Evolutionary conservation across 2,888 invertebrate species (phyloP), one percentile per base, ranked within the genome.

Genomic region (Notodonta dromedarius): DNA sequence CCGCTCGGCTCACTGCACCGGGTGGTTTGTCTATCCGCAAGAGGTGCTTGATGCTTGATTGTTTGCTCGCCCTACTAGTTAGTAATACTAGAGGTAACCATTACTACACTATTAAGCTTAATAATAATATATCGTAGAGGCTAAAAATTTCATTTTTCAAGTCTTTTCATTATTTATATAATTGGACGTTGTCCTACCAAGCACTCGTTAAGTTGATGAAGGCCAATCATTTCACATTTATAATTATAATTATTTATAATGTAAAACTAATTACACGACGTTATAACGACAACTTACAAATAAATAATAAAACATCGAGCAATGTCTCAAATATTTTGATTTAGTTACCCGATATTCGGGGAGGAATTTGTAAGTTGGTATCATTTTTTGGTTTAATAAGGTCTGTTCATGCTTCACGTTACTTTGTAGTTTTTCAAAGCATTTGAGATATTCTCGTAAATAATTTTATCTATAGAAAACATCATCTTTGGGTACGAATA

Each of bases 101-200:
- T 69, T 63, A 48, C 60, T 61, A 65, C 62, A 64, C 51, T 44
- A 65, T 74, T 73, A 68, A 69, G 72, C 73, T 74, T 73, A 75
- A 60, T 75, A 71, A 77, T 66, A 76, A 74, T 66, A 66, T 70
- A 74, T 73, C 70, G 70, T 79, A 76, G 74, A 76, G 79, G 77
- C 81, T 79, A 85, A 86, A 83, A 88, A 86, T 90, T 91, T 89
- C 83, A 85, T 85, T 82, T 53, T 80, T 89, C 77, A 92, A 92
- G 92, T 92, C 93, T 92, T 93, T 92, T 91, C 85, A 78, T 85
- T 72, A 73, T 74, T 73, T 69, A 68, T 66, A 77, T 74, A 74
- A 77, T 11, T 84, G 92, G 93, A 92, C 92, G 87, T 73, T 76
- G 92, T 91, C 91, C 93, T 63, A 72, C 71, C 86, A 89, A 92